Percentiles rank a stretch among this genome's conserved stretches.
Evolutionary conservation across 2,888 invertebrate genomes (phyloP).

Genomic region (Drosophila lutescens): DNA sequence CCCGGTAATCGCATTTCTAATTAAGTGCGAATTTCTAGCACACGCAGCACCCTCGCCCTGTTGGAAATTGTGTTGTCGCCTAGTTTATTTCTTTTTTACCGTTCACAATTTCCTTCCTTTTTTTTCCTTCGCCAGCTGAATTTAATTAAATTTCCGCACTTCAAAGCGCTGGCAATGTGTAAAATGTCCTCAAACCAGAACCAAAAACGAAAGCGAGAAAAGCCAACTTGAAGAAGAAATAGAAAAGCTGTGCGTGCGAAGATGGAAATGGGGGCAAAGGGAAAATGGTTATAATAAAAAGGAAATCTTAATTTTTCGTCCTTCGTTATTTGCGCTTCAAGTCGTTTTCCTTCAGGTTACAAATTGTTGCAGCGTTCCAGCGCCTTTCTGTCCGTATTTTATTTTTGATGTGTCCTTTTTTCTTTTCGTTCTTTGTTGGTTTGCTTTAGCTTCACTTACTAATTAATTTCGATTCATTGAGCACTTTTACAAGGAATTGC

Average conservation of each 20-base stretch:
- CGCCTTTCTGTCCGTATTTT: constrained; percentile 24
- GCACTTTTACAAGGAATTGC: constrained; percentile 76
- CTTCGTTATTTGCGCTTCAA: constrained; percentile 63
- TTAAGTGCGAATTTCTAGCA: constrained; percentile 71
- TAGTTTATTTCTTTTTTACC: constrained; percentile 63
- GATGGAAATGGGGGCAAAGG: constrained; percentile 11
- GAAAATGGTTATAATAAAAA: constrained; percentile 61
- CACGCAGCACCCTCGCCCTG: constrained; percentile 26
- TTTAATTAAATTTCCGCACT: constrained; percentile 79
- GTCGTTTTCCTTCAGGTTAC: constrained; percentile 75
- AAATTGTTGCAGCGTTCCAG: constrained; percentile 62
- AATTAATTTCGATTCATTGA: constrained; percentile 82
- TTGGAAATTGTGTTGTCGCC: constrained; percentile 72
- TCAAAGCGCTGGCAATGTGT: constrained; percentile 76
- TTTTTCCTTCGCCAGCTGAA: constrained; percentile 65
- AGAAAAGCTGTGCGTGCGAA: constrained; percentile 11
- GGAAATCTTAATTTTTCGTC: constrained; percentile 71
- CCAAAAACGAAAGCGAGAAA: constrained; percentile 49
- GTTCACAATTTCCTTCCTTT: constrained; percentile 42
- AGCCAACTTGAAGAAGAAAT: constrained; percentile 49
- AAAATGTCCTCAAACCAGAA: constrained; percentile 58
- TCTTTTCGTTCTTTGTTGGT: constrained; percentile 52
- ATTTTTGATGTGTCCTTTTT: constrained; percentile 1
- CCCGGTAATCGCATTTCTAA: constrained; percentile 75
- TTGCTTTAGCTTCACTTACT: constrained; percentile 68